Base-by-base conservation (phyloP, 2,888 invertebrate genomes). In the Nomada hirtipes region DNA sequence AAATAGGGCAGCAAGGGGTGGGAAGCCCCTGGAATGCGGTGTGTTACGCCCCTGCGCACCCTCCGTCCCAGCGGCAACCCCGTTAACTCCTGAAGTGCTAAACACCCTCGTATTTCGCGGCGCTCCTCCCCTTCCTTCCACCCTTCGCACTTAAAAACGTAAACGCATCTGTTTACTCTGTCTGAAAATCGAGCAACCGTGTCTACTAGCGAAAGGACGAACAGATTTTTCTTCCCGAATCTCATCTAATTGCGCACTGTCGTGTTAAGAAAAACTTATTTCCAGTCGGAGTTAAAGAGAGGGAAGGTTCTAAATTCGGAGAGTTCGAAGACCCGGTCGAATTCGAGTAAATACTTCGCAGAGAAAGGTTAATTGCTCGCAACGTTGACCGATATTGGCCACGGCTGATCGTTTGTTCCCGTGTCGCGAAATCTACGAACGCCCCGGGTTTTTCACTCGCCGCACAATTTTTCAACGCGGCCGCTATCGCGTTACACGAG, bases 1-100 rank as follows among this genome's bases (percentile, higher is more conserved):
- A 93, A 93, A 91, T 93, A 92, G 92, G 92, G 90, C 92, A 93
- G 91, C 91, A 88, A 86, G 88, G 91, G 91, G 91, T 71, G 91
- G 91, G 93, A 93, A 93, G 91, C 93, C 93, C 89, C 87, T 84
- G 76, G 90, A 92, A 90, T 91, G 91, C 91, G 83, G 82, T 79
- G 85, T 86, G 89, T 89, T 89, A 84, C 85, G 84, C 86, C 87
- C 75, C 82, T 76, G 64, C 64, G 18, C 59, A 13, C 74, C 29
- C 72, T 47, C 55, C 79, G 64, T 23, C 29, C 79, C 70, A 26
- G 47, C 57, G 47, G 55, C 83, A 82, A 82, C 85, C 83, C 78
- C 79, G 76, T 86, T 86, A 47, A 77, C 79, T 81, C 79, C 82
- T 72, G 63, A 65, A 86, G 86, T 73, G 77, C 76, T 86, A 79